Evolutionary conservation across 2,797 vertebrate species (phyloP).

Genomic region (Avahi laniger): DNA sequence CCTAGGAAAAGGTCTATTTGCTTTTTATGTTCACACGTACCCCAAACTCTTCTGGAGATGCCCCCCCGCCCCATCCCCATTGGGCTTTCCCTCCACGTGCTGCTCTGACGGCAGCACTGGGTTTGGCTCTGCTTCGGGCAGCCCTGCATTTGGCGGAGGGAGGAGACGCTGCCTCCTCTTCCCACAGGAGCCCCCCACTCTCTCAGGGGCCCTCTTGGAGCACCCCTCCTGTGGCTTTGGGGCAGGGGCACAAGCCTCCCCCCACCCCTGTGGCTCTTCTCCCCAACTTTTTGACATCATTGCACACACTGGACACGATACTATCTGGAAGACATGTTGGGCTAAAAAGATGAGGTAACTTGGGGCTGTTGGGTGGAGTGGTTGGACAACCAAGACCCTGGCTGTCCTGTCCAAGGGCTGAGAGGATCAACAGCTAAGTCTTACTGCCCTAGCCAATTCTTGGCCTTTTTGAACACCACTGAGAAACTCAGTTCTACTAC

Average conservation of each 20-base stretch:
- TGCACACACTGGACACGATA: neutral
- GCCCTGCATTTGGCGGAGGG: neutral
- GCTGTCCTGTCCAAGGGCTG: neutral
- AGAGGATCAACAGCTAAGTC: neutral
- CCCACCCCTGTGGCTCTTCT: neutral
- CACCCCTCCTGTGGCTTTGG: neutral
- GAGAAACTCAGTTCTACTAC: neutral
- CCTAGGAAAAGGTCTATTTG: neutral
- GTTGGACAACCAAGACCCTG: neutral
- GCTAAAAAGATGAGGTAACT: neutral
- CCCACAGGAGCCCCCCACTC: fast-evolving
- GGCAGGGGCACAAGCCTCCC: neutral
- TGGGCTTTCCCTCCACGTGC: too few relatives aligned
- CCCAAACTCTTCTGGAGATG: neutral
- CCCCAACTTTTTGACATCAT: neutral
- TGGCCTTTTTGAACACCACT: neutral
- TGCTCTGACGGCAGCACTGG: fast-evolving
- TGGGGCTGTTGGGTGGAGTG: neutral
- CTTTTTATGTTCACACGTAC: neutral
- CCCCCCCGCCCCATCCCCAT: fast-evolving
- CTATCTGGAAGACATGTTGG: neutral
- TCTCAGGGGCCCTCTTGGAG: neutral
- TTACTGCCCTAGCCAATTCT: neutral
- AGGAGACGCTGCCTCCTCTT: fast-evolving
- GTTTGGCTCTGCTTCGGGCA: neutral